Base-by-base conservation (phyloP, 2,113 vertebrate species). In the Diadophis punctatus region DNA sequence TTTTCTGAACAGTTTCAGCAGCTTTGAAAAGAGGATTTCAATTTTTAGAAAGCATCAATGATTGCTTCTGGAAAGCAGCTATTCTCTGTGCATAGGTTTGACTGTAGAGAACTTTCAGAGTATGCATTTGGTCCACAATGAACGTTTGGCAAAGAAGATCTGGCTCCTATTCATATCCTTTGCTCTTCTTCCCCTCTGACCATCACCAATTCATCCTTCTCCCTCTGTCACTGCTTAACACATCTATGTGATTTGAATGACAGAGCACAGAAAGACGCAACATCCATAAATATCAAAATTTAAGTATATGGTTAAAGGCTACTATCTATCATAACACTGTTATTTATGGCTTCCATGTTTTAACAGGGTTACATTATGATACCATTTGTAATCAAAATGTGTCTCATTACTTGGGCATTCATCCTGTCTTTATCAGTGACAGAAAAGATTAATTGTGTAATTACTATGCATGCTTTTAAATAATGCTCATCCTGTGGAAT, bases 401-500 rank as follows among this genome's bases (percentile, higher is more conserved):
- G 48, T 74, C 14, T 60, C 48, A 88, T 89, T 46, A 92, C 52
- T 89, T 55, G 91, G 87, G 48, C 39, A 86, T 91, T 46, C 43
- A n/a, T 2, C 22, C 10, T 92, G 91, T 48, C 87, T 92, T 52
- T 89, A 27, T 87, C 34, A 48, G 27, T 48, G 63, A 39, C 87
- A 25, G 27, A 58, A 30, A 18, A 25, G 52, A 89, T 16, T 39
- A 23, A 39, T 84, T 58, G 30, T 5, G 0, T 46, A 30, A 49
- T 94, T 88, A 93, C 90, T 53, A 9, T 90, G 93, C 88, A 86
- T 92, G 86, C 39, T 85, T 94, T 90, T 48, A 94, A 96, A 80
- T 80, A 96, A 95, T 80, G 91, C 56, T 85, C 87, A 92, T 88
- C 80, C 53, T 97, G 55, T 90, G 95, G 86, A 96, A 95, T 93